Base-by-base conservation (phyloP, 2,797 vertebrate species). In the Epinephelus malabaricus region DNA sequence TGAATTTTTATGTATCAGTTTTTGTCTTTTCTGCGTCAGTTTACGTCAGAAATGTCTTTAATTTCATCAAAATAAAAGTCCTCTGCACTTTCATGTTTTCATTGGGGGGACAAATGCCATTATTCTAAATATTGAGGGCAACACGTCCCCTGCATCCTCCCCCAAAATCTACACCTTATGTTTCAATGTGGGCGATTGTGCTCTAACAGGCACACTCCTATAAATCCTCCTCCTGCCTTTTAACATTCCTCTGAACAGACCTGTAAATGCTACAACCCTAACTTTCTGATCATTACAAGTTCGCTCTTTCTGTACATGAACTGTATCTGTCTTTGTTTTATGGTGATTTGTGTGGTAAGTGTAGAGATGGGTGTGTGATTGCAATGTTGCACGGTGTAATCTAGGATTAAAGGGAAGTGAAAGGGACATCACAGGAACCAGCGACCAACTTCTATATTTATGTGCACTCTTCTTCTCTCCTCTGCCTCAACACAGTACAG, bases 221-320 rank as follows among this genome's bases (percentile, higher is more conserved):
- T 89, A 92, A 87, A 90, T 91, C 85, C 61, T 67, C 53, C 79
- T 80, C 67, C 62, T 58, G 69, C 62, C 76, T 86, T 83, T 88
- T 85, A 85, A 78, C 74, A 86, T 93, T 89, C 90, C 82, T 87
- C 63, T 38, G 30, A 78, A 73, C 59, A 79, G 72, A 62, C 65
- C 69, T 45, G 34, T 82, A 75, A 91, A 73, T 49, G 50, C 68
- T 68, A 25, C 73, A 67, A 3, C 55, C 34, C 70, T 14, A 12
- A 17, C 47, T 83, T 88, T 43, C 75, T 17, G 55, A 14, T 78
- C 54, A 66, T 88, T 67, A 73, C 55, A 49, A 51, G 50, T 73
- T 50, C 55, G 69, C 15, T 61, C 25, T 76, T 55, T 84, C 63
- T 77, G 43, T 67, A 25, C 59, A 49, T 63, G 15, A 23, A 25